These are phyloP conservation scores for Zaprionus kolodkinae DNA, from an alignment of 1,140 invertebrate genomes.

Conservation along the genomic window DNA sequence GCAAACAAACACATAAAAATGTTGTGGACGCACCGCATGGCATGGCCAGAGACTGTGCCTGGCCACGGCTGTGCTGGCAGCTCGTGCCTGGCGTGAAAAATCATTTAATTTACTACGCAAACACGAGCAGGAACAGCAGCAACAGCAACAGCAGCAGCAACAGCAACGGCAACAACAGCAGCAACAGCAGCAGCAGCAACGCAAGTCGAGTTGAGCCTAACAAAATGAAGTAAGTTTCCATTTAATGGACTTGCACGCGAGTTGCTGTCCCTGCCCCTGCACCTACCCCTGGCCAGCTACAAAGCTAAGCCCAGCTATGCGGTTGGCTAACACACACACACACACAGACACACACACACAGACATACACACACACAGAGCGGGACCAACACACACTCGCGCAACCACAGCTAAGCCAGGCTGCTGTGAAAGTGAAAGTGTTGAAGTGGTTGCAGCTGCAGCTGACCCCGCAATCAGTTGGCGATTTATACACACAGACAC, in stretches of 20 bases:
- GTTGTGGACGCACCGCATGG: slow-evolving; percentile 57
- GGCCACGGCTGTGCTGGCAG: not conserved
- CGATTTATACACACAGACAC: slow-evolving; percentile 18
- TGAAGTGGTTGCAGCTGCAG: slow-evolving; percentile 34
- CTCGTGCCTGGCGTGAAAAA: slow-evolving; percentile 65
- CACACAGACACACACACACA: slow-evolving; percentile 15
- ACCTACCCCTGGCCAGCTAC: not conserved
- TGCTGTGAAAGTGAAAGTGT: slow-evolving; percentile 40
- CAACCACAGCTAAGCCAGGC: slow-evolving; percentile 2
- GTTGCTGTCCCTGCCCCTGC: not conserved
- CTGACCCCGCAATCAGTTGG: slow-evolving; percentile 22
- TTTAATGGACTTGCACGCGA: slow-evolving; percentile 74
- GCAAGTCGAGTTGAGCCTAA: slow-evolving; percentile 35
- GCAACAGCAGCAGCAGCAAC: not conserved
- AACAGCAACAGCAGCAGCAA: slow-evolving; percentile 15
- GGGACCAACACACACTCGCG: not conserved
- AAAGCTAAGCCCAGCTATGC: slow-evolving; percentile 64
- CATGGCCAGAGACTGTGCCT: slow-evolving; percentile 32
- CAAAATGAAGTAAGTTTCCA: slow-evolving; percentile 76
- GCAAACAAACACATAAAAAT: slow-evolving; percentile 81
- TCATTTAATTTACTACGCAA: slow-evolving; percentile 82
- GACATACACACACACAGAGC: not conserved
- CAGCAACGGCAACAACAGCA: not conserved
- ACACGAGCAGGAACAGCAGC: slow-evolving; percentile 35
- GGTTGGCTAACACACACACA: slow-evolving; percentile 47